Conservation (phyloP, 2,797 vertebrate species). For the Chanos chanos region DNA sequence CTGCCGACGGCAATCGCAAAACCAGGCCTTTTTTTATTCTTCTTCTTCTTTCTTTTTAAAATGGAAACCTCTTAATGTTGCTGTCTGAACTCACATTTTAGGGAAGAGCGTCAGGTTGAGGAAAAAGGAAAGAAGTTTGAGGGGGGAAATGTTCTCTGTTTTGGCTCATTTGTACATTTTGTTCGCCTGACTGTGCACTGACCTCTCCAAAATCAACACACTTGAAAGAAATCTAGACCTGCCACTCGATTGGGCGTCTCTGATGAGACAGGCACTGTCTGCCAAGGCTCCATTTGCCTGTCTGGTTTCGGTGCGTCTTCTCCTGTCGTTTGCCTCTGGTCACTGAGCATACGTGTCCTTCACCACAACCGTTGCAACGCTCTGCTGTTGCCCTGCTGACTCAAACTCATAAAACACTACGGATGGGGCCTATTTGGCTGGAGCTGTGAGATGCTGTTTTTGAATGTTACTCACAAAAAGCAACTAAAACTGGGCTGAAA, state of each 20-base stretch:
- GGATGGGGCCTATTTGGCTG: no score
- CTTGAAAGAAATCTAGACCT: constrained; percentile 40
- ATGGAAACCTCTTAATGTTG: constrained; percentile 2
- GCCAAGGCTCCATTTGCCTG: constrained; percentile 52
- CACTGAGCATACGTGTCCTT: constrained; percentile 24
- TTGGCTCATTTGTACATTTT: constrained; percentile 37
- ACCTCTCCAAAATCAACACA: constrained; percentile 57
- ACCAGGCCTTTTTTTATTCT: no score
- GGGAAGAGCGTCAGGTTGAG: not conserved
- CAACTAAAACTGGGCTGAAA: no score
- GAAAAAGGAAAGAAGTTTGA: not conserved
- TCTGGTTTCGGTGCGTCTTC: constrained; percentile 39
- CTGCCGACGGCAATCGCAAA: constrained; percentile 4
- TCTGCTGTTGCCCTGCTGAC: no score
- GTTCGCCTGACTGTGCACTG: constrained; percentile 38
- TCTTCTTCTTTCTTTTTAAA: no score
- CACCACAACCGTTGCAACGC: not conserved
- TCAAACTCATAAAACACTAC: no score
- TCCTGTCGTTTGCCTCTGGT: constrained; percentile 2
- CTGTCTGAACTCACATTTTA: constrained; percentile 13
- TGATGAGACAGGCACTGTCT: no score
- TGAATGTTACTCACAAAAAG: no score
- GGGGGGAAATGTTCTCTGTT: no score
- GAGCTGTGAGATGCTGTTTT: no score
- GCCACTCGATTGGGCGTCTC: constrained; percentile 18